Base-by-base conservation (phyloP, 2,113 vertebrate species). In the Podarcis muralis region DNA sequence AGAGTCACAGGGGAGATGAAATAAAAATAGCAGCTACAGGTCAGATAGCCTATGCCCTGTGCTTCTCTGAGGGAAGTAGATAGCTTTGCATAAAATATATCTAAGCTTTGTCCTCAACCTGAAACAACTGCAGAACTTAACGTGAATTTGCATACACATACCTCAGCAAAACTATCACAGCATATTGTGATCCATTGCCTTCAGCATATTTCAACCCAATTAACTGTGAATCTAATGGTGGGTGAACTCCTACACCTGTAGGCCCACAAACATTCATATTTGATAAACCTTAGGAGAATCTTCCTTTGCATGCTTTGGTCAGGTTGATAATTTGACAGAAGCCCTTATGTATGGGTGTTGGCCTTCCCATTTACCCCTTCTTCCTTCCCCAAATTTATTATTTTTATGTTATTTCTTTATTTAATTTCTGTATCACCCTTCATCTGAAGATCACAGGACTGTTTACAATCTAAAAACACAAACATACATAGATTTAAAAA, bases 21-120 rank as follows among this genome's bases (percentile, higher is more conserved):
- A 92, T 87, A 91, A 92, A 95, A 95, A 90, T 87, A 94, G 90
- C 90, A 62, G 11, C 2, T 35, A 3, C 15, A 91, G 85, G 72
- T 94, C 82, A 93, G 91, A 0, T 48, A 81, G 53, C 37, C 25
- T 85, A 0, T 88, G 53, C 27, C 89, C 22, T 81, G 89, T 87
- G 89, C 75, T 91, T 35, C 77, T 74, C 15, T 91, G 32, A 91
- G 85, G 91, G 74, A 88, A 87, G 88, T 83, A 62, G 59, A 62
- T 18, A 20, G 59, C 59, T 62, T 62, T 62, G 76, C 92, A 92
- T 76, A 82, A 88, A 91, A 30, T 72, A 94, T 40, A 83, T 43
- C 1, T 77, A 25, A 66, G 43, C 87, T 93, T 87, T 90, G 71
- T 79, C 23, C 79, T 0, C 0, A 79, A 90, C 91, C 76, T 91